Evolutionary conservation across 2,113 vertebrate genomes (phyloP).

Genomic region (Alouatta palliata): DNA sequence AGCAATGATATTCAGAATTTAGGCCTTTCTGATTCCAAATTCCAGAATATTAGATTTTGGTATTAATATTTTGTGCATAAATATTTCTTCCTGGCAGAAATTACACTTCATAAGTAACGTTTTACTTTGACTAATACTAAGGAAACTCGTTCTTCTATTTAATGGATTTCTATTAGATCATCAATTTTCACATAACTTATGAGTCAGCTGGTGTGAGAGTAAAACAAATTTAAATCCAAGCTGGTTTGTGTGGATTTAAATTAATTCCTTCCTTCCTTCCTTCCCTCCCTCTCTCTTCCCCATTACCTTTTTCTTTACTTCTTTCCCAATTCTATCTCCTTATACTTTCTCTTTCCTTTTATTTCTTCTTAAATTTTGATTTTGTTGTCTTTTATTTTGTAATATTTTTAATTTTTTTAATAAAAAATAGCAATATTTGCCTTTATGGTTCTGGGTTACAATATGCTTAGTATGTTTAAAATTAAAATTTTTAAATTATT

Average conservation of each 20-base stretch:
- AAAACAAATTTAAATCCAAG: not conserved
- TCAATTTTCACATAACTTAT: not conserved
- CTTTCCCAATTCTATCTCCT: not conserved
- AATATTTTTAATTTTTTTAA: not conserved
- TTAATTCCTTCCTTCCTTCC: not conserved
- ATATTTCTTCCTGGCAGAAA: not conserved
- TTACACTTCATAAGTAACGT: not conserved
- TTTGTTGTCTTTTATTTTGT: not conserved
- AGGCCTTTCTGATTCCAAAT: not conserved
- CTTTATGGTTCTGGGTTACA: not conserved
- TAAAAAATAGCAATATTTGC: not conserved
- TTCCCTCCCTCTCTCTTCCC: no score
- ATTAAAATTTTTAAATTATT: not conserved
- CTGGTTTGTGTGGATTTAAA: not conserved
- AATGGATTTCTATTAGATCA: not conserved
- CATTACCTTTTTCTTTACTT: no score
- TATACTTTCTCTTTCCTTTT: not conserved
- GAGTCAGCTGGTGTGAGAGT: not conserved
- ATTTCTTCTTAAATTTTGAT: not conserved
- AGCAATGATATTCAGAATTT: not conserved
- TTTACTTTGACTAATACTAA: not conserved
- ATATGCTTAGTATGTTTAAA: not conserved
- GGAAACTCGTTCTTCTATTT: not conserved
- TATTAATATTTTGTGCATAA: not conserved
- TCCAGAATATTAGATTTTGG: not conserved